phyloP scores from a whole-genome alignment of 2,888 invertebrate genomes.

The Chymomyza caudatula region DNA sequence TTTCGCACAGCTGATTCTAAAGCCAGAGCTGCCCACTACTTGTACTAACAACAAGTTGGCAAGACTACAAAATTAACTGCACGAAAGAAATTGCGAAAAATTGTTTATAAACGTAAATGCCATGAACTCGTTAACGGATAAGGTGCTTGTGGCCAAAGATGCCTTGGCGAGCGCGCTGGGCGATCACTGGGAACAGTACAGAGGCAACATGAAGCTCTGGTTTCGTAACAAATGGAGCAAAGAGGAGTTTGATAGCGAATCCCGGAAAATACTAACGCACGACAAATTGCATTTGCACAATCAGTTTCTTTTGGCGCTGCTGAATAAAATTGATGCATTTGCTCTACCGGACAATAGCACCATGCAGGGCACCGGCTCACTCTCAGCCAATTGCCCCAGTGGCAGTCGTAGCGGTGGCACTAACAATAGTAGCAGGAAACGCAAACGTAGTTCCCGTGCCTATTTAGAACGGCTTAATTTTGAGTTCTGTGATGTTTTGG shows the following conservation, averaged over 20 bases:
- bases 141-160: conserved; percentile 70
- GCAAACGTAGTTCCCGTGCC: conserved; percentile 79
- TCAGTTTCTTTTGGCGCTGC: conserved; percentile 87
- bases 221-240: conserved; percentile 87
- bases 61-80: neutral
- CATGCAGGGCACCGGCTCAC: neutral
- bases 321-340: conserved; percentile 83
- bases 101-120: neutral
- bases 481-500: conserved; percentile 81
- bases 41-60: neutral
- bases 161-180: conserved; percentile 79
- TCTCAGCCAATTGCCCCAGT: neutral
- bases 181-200: conserved; percentile 85
- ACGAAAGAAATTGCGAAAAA: conserved; percentile 5
- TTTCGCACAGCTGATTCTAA: neutral
- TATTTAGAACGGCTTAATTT: conserved; percentile 81
- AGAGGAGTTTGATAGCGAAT: conserved; percentile 90
- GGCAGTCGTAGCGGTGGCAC: conserved; percentile 29
- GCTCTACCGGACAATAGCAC: conserved; percentile 56
- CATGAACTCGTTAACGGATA: conserved; percentile 71
- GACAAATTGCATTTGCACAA: conserved; percentile 91
- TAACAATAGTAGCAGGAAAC: conserved; percentile 75
- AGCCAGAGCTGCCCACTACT: neutral
- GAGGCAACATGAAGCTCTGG: conserved; percentile 86
- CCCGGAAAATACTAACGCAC: conserved; percentile 84